These are phyloP conservation scores for Melanotaenia nigrans DNA, from an alignment of 2,797 vertebrate genomes.

Conservation along the genomic window DNA sequence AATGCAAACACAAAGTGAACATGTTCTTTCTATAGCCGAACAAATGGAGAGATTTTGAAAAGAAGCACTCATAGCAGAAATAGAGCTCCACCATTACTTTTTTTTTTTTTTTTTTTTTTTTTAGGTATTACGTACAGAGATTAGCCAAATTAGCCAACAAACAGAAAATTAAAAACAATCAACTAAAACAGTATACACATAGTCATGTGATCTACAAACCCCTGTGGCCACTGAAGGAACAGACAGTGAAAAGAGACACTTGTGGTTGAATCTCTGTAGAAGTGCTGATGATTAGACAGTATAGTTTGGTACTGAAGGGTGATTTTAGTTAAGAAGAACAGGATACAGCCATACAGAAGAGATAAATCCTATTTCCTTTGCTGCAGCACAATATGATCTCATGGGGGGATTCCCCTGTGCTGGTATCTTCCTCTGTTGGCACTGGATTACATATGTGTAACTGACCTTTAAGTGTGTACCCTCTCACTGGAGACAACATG, in stretches of 20 bases:
- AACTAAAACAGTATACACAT: not conserved
- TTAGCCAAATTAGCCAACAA: conserved; percentile 10
- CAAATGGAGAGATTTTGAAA: not conserved
- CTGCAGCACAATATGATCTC: conserved; percentile 39
- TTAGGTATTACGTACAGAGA: not conserved
- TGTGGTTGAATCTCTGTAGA: not conserved
- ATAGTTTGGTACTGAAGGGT: conserved; percentile 35
- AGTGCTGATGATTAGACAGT: conserved; percentile 26
- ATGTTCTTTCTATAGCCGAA: not conserved
- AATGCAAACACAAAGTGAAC: conserved; percentile 1
- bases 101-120: not conserved
- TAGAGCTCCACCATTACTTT: not conserved
- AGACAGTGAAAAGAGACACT: not conserved
- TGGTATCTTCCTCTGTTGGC: conserved; percentile 42
- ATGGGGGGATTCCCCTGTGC: conserved; percentile 63
- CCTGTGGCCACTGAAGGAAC: not conserved
- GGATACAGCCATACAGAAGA: conserved; percentile 41
- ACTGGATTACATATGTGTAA: conserved; percentile 16
- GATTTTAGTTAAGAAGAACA: conserved; percentile 45
- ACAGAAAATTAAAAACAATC: conserved; percentile 3
- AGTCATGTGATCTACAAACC: not conserved
- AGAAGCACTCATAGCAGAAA: not conserved
- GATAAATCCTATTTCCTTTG: conserved; percentile 66
- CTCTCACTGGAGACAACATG: conserved; percentile 19
- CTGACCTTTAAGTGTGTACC: conserved; percentile 31